These are phyloP conservation scores for Molothrus aeneus DNA, from an alignment of 2,797 vertebrate species.

Conservation along the genomic window DNA sequence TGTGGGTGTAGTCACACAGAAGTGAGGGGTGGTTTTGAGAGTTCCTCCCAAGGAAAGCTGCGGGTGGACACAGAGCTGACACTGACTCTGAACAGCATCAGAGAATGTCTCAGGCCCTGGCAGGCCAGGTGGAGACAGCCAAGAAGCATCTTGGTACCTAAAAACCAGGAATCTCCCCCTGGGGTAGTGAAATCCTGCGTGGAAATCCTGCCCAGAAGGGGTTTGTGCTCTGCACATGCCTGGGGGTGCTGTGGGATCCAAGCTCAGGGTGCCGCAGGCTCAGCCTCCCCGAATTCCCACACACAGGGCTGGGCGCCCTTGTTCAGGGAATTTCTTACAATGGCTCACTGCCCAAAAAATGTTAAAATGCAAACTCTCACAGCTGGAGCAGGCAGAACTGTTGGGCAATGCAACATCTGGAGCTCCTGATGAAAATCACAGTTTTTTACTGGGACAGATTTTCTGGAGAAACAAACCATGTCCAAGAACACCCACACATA, in stretches of 20 bases:
- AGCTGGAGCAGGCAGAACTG: background rate
- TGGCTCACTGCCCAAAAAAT: background rate
- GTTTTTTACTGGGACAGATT: background rate
- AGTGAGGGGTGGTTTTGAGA: background rate
- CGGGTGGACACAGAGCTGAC: background rate
- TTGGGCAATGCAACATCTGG: background rate
- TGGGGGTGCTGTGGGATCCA: background rate
- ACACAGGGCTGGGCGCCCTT: background rate
- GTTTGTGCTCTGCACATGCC: background rate
- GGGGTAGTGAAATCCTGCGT: background rate
- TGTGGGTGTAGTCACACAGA: background rate
- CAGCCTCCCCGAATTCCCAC: background rate
- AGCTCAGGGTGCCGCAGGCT: background rate
- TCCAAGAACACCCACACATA: background rate
- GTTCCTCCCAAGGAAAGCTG: background rate
- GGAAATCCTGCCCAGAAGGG: fast-evolving
- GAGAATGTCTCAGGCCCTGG: background rate
- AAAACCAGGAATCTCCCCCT: background rate
- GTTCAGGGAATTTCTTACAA: background rate
- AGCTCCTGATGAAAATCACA: background rate
- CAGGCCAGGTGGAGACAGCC: background rate
- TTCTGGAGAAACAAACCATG: background rate
- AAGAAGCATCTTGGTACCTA: background rate
- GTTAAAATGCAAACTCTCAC: background rate
- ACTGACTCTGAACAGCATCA: background rate